phyloP scores from a whole-genome alignment of 2,797 vertebrate genomes.

The Lithobates pipiens region DNA sequence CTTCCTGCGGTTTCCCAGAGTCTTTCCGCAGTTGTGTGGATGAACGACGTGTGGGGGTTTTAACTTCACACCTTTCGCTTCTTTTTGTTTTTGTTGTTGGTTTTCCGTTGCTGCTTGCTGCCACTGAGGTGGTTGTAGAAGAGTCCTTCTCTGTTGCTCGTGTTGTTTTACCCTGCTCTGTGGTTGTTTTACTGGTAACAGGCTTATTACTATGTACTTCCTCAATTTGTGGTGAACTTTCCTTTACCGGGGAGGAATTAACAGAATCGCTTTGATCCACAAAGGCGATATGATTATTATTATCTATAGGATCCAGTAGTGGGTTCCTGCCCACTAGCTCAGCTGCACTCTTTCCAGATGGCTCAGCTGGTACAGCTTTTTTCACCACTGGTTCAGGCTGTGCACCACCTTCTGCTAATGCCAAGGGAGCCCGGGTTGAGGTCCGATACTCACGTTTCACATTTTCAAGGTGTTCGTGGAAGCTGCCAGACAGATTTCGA shows the following conservation, averaged over 20 bases:
- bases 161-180: constrained; percentile 24
- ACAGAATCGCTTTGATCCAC: constrained; percentile 88
- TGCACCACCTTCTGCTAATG: constrained; percentile 88
- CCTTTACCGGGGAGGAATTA: constrained; percentile 86
- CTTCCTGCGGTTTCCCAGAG: constrained; percentile 67
- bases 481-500: constrained; percentile 77
- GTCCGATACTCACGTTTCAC: constrained; percentile 85
- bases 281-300: constrained; percentile 93
- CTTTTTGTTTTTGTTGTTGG: constrained; percentile 79
- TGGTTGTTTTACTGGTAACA: constrained; percentile 5
- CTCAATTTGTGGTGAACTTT: constrained; percentile 82
- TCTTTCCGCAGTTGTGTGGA: constrained; percentile 83
- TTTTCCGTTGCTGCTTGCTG: constrained; percentile 65
- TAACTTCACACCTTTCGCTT: constrained; percentile 75
- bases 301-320: constrained; percentile 84
- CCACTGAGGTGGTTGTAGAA: constrained; percentile 70
- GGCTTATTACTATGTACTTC: constrained; percentile 74
- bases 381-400: constrained; percentile 80
- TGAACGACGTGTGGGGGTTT: constrained; percentile 76
- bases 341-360: constrained; percentile 77
- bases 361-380: constrained; percentile 75
- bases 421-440: constrained; percentile 85
- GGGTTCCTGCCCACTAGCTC: constrained; percentile 79
- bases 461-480: constrained; percentile 74
- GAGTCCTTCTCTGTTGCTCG: constrained; percentile 21